A percentile compares a stretch with the other conserved stretches of the same genome.
Conservation (phyloP, 2,888 invertebrate species). For the Agonopterix subpropinquella region DNA sequence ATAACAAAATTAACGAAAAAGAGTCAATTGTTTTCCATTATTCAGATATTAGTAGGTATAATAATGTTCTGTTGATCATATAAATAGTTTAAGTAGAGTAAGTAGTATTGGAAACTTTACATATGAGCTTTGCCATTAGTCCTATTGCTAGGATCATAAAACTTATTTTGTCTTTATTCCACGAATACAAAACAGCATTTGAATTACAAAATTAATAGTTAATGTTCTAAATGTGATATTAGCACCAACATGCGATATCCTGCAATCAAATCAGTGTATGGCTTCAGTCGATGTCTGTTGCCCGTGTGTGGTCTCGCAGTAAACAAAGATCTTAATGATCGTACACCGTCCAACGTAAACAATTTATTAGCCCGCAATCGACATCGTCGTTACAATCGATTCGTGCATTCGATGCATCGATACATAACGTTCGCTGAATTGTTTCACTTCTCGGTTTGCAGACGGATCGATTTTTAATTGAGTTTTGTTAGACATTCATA, state of each 20-base stretch:
- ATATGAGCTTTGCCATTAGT: too few relatives aligned
- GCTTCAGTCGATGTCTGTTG: conserved; percentile 58
- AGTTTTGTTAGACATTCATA: conserved; percentile 21
- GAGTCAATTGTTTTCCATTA: too few relatives aligned
- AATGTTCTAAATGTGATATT: conserved; percentile 53
- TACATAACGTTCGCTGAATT: conserved; percentile 41
- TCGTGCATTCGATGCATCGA: conserved; percentile 49
- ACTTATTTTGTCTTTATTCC: too few relatives aligned
- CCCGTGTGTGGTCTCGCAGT: conserved; percentile 65
- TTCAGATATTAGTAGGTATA: too few relatives aligned
- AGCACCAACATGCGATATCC: conserved; percentile 59
- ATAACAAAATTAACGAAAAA: too few relatives aligned
- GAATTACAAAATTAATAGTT: conserved; percentile 6
- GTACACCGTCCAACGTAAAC: conserved; percentile 55
- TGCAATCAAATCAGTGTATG: conserved; percentile 63
- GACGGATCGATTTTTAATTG: conserved; percentile 41
- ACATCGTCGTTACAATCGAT: conserved; percentile 58
- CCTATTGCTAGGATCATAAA: too few relatives aligned
- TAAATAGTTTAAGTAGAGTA: too few relatives aligned
- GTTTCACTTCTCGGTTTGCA: conserved; percentile 37
- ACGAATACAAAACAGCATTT: too few relatives aligned
- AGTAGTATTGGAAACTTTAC: too few relatives aligned
- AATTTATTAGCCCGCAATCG: conserved; percentile 65
- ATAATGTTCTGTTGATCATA: too few relatives aligned
- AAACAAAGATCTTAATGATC: conserved; percentile 69